A percentile compares a stretch with the other conserved stretches of the same genome.
Conservation (phyloP, 2,113 vertebrate genomes). For the Okapia johnstoni region DNA sequence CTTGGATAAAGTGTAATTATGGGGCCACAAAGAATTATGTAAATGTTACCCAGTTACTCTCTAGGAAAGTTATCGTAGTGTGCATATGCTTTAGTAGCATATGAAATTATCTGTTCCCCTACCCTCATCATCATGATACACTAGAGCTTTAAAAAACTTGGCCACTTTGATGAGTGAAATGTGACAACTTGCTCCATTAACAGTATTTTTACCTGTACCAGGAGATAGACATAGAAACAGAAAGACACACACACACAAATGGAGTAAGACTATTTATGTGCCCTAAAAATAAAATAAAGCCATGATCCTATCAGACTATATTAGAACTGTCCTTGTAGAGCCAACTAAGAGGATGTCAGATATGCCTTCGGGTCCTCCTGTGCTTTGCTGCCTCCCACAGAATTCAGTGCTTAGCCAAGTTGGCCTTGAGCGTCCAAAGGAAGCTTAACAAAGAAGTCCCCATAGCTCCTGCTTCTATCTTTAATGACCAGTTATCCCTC, state of each 20-base stretch:
- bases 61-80: not conserved
- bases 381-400: not conserved
- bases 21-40: not conserved
- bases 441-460: not conserved
- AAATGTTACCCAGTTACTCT: not conserved
- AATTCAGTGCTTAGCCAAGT: not conserved
- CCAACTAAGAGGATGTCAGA: not conserved
- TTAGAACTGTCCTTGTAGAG: not conserved
- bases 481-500: not conserved
- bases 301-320: not conserved
- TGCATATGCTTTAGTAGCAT: not conserved
- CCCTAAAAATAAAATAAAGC: not conserved
- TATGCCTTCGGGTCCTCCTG: not conserved
- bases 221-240: not conserved
- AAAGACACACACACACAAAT: not conserved
- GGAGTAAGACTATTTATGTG: not conserved
- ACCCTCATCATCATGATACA: not conserved
- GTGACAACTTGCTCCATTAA: not conserved
- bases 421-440: not conserved
- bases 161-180: not conserved
- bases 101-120: not conserved
- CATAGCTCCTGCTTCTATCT: not conserved
- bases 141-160: not conserved
- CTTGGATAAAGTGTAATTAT: not conserved
- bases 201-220: not conserved